phyloP scores from a whole-genome alignment of 2,797 vertebrate genomes.

The Nannoperca obscura region DNA sequence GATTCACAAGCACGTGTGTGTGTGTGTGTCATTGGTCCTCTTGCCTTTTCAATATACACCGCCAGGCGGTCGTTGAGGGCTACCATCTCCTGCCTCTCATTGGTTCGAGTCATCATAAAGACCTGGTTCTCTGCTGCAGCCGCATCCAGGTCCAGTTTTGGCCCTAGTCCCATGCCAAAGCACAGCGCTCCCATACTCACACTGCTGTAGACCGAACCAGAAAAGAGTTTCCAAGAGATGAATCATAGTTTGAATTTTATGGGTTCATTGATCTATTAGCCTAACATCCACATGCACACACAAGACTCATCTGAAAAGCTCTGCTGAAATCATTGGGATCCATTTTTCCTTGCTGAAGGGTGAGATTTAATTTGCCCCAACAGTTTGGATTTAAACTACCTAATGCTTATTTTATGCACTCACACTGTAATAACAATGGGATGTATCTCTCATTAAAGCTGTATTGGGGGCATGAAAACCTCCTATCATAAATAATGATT shows the following conservation, averaged over 20 bases:
- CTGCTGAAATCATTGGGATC: not conserved
- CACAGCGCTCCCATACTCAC: slow-evolving; percentile 77
- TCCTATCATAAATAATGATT: not conserved
- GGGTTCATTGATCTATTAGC: not conserved
- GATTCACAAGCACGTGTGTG: not conserved
- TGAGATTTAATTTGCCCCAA: not conserved
- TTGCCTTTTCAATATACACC: slow-evolving; percentile 83
- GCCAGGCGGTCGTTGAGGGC: slow-evolving; percentile 86
- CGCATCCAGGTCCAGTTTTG: slow-evolving; percentile 79
- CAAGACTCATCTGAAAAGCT: not conserved
- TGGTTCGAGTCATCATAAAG: slow-evolving; percentile 77
- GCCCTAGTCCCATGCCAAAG: slow-evolving; percentile 67
- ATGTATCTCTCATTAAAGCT: slow-evolving; percentile 2
- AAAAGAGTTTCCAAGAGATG: not conserved
- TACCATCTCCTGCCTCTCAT: slow-evolving; percentile 83
- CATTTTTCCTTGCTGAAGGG: not conserved
- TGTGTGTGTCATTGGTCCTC: not conserved
- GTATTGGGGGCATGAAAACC: not conserved
- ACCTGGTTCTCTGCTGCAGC: slow-evolving; percentile 83
- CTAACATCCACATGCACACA: not conserved
- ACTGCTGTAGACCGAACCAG: slow-evolving; percentile 59
- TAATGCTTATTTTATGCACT: not conserved
- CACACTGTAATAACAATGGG: not conserved
- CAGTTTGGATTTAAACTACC: not conserved
- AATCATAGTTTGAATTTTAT: not conserved